phyloP scores from a whole-genome alignment of 2,888 invertebrate genomes.

The Thera obeliscata region DNA sequence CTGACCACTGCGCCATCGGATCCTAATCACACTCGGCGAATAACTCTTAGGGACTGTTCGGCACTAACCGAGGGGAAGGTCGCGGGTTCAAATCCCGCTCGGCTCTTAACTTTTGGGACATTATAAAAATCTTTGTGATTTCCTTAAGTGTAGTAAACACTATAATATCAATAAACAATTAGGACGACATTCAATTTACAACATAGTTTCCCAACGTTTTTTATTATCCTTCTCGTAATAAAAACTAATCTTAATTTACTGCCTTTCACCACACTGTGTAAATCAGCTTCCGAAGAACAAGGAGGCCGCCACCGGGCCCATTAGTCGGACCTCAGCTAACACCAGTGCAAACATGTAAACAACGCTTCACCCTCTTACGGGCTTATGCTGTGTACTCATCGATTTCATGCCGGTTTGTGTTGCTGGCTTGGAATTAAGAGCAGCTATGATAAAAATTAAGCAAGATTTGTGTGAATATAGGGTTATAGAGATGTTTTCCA shows the following conservation, averaged over 20 bases:
- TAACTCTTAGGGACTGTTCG: too few species aligned
- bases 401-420: conserved; percentile 35
- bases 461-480: background rate
- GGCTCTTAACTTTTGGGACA: too few species aligned
- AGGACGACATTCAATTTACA: too few species aligned
- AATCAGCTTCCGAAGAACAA: conserved; percentile 52
- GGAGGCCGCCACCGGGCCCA: conserved; percentile 56
- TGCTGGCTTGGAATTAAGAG: conserved; percentile 5
- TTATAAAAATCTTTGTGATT: too few species aligned
- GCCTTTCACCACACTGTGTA: conserved; percentile 33
- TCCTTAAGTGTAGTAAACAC: too few species aligned
- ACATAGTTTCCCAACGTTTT: too few species aligned
- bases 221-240: background rate
- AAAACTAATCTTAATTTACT: conserved; percentile 24
- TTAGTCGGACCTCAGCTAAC: conserved; percentile 64
- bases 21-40: too few species aligned
- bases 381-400: conserved; percentile 44
- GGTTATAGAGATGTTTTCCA: background rate
- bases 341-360: conserved; percentile 70
- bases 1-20: too few species aligned
- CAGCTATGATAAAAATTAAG: background rate
- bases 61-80: too few species aligned
- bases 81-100: too few species aligned
- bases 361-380: conserved; percentile 45
- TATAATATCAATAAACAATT: too few species aligned